phyloP scores from a whole-genome alignment of 2,113 vertebrate species.

The Leiothrix lutea region DNA sequence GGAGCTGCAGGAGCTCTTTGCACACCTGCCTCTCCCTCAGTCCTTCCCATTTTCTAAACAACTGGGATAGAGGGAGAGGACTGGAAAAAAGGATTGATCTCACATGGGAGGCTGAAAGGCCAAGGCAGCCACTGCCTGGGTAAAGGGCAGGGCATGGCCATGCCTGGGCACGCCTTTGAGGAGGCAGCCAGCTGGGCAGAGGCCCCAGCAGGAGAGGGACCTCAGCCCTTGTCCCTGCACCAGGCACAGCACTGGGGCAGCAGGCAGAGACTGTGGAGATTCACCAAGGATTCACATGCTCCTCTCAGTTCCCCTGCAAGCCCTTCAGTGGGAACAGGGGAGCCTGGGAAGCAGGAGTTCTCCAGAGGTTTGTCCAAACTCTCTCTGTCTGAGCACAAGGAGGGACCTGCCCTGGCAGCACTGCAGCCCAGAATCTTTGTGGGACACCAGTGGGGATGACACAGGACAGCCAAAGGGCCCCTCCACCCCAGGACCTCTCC shows the following conservation, averaged over 20 bases:
- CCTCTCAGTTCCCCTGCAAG: not conserved
- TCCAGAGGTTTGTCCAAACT: not conserved
- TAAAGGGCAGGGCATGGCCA: not conserved
- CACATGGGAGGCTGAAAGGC: not conserved
- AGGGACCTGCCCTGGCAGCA: not conserved
- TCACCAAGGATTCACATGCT: not conserved
- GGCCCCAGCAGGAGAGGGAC: not conserved
- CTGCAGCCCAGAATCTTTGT: fast-evolving
- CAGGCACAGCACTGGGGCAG: not conserved
- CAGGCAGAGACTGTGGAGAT: not conserved
- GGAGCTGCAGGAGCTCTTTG: not conserved
- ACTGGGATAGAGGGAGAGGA: not conserved
- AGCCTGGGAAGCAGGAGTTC: not conserved
- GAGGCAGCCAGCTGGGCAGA: not conserved
- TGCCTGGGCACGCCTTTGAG: fast-evolving
- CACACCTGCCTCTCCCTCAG: conserved; percentile 16
- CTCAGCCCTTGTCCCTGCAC: fast-evolving
- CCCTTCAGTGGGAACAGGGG: fast-evolving
- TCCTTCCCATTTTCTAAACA: not conserved
- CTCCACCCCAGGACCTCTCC: not conserved
- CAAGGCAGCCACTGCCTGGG: not conserved
- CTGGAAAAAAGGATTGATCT: not conserved
- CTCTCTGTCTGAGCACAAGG: not conserved
- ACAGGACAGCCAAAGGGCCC: not conserved
- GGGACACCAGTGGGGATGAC: not conserved